Conservation (phyloP, 1,140 invertebrate genomes). For the Brachionus manjavacas region DNA sequence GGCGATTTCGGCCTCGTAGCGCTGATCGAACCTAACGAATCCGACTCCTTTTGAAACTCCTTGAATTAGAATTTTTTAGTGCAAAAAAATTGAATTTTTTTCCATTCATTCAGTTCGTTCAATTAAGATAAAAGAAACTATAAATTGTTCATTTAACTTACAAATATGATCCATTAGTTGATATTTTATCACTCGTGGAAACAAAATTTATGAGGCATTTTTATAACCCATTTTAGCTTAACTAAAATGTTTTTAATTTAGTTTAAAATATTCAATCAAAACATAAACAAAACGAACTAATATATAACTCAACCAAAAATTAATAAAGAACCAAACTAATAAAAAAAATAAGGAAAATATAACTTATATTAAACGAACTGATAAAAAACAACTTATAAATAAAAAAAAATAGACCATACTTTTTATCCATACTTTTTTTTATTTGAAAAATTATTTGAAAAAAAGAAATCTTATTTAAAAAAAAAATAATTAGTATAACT, state of each 20-base stretch:
- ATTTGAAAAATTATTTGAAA: neutral
- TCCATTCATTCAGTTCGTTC: neutral
- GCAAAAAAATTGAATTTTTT: neutral
- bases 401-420: neutral
- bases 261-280: constrained; percentile 2
- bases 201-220: constrained; percentile 2
- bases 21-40: constrained; percentile 97
- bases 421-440: neutral
- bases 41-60: constrained; percentile 97
- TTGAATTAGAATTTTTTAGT: constrained; percentile 51
- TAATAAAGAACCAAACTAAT: neutral
- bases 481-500: too few relatives aligned
- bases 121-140: neutral
- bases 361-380: constrained; percentile 29
- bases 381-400: constrained; percentile 10
- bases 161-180: neutral
- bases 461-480: too few relatives aligned
- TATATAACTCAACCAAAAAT: neutral
- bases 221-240: neutral
- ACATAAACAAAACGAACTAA: neutral
- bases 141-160: constrained; percentile 10
- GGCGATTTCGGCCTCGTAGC: constrained; percentile 89
- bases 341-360: neutral
- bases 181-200: neutral
- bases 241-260: constrained; percentile 9